Base-by-base conservation (phyloP, 92 coral and sea anemone genomes). In the Diadumene lineata region DNA sequence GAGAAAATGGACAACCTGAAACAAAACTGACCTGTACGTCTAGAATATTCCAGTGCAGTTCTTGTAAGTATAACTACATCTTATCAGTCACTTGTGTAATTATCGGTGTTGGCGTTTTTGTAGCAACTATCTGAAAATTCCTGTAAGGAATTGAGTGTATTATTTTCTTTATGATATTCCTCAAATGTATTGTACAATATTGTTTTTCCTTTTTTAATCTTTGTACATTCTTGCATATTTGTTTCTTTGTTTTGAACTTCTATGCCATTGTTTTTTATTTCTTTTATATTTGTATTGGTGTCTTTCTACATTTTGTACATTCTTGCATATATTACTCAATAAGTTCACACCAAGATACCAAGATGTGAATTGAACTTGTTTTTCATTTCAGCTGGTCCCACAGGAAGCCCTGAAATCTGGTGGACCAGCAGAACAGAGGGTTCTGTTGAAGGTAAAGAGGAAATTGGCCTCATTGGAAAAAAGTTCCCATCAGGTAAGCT, bases 331-430 rank as follows among this genome's bases (percentile, higher is more conserved):
- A 16, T 28, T 31, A 29, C 26, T 34, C 16, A 10, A 50, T 25
- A n/a, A n/a, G n/a, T n/a, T n/a, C n/a, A n/a, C n/a, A n/a, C n/a
- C n/a, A n/a, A n/a, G n/a, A n/a, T n/a, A n/a, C n/a, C n/a, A n/a
- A n/a, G n/a, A n/a, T n/a, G n/a, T n/a, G n/a, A 9, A 58, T 58
- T 4, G 1, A 21, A 16, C 1, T 0, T 10, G 11, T 60, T 1
- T 18, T 61, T 50, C 17, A 64, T 64, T 75, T 61, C 78, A 96
- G 99, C 97, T 92, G 99, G 97, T 72, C 91, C 99, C 22, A 88
- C 99, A 64, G 99, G 99, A 56, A 92, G 83, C 63, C 99, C 99
- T 31, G 99, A 96, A 71, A 93, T 96, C 79, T 92, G 94, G 99
- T 96, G 99, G 99, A 90, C 97, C 86, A 96, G 96, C 78, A 81